Evolutionary conservation across 1,140 invertebrate species (phyloP), one percentile per base, ranked within the genome.

Genomic region (Berghia stephanieae): DNA sequence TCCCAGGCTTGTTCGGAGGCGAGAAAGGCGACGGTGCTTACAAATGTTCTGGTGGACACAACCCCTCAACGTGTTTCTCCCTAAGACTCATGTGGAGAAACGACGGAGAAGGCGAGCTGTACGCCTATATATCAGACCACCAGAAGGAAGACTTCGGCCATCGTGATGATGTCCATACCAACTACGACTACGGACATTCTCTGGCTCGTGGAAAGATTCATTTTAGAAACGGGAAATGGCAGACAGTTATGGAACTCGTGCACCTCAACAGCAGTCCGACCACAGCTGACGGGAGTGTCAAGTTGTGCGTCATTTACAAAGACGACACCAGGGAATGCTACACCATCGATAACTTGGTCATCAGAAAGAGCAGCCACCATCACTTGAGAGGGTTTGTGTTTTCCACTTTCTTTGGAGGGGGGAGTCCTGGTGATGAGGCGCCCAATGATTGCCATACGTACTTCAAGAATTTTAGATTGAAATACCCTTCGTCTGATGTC

Each of bases 31-130:
- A 63, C 38, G 72, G 72, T 3, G 72, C 52, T 3, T 60, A 63
- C 21, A 21, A n/a, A n/a, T n/a, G n/a, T n/a, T n/a, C n/a, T n/a
- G n/a, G n/a, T n/a, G n/a, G n/a, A n/a, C n/a, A n/a, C n/a, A n/a
- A n/a, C n/a, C n/a, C n/a, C n/a, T n/a, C n/a, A n/a, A n/a, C n/a
- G n/a, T n/a, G n/a, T 44, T 84, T 86, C 13, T 83, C 84, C 8
- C 80, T 80, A 31, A 75, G 85, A n/a, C 75, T 83, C 13, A 85
- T 85, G 84, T 86, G 84, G 84, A 63, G 83, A 0, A 66, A 27
- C n/a, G 38, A 78, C 31, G 83, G 85, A 27, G 78, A 82, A 36
- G 84, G 79, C 8, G 80, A 84, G 77, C 52, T 85, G 18, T 84
- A 84, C 44, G 67, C 79, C 18, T 85, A 85, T 31, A 77, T 82